Evolutionary conservation across 2,888 invertebrate species (phyloP), one percentile per base, ranked within the genome.

Genomic region (Microctonus hyperodae): DNA sequence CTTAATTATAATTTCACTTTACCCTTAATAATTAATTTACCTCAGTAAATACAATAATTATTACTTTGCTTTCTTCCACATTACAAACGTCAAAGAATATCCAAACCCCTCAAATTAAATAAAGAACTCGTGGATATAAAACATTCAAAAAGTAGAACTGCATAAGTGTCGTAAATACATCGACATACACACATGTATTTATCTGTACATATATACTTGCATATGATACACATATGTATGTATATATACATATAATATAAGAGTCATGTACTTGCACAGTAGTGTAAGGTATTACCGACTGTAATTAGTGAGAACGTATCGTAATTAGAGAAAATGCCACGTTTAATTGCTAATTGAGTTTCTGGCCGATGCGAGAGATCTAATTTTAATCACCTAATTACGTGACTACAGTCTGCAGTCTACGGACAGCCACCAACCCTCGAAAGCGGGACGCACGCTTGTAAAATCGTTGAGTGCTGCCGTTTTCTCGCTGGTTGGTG

Each of bases 341-440:
- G 86, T 86, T 86, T 86, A 86, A 86, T 86, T 86, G 86, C 86
- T 86, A 86, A 87, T 86, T 87, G 87, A 86, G 86, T 86, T 86
- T 86, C 86, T 85, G 85, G 83, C 84, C 85, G 85, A 85, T 85
- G 85, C 85, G 85, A 86, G 44, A 44, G 85, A 86, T 86, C 86
- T 85, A 86, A 86, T 86, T 87, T 87, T 86, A 87, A 87, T 86
- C 86, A 86, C 86, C 86, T 86, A 86, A 86, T 86, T 86, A 87
- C 86, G 85, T 85, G 86, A 85, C 85, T 85, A 84, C 83, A 83
- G 79, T 78, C 80, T 79, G 78, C 77, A 78, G 78, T 78, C 79
- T 79, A 78, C 78, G 78, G 76, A 78, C 75, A 76, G 76, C 77
- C 76, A 72, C 77, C 73, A 76, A 64, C 75, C 76, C 77, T 73